Percentiles rank a stretch among this genome's conserved stretches.
These are phyloP conservation scores for Engraulis encrasicolus DNA, from an alignment of 2,113 vertebrate genomes.

Conservation along the genomic window DNA sequence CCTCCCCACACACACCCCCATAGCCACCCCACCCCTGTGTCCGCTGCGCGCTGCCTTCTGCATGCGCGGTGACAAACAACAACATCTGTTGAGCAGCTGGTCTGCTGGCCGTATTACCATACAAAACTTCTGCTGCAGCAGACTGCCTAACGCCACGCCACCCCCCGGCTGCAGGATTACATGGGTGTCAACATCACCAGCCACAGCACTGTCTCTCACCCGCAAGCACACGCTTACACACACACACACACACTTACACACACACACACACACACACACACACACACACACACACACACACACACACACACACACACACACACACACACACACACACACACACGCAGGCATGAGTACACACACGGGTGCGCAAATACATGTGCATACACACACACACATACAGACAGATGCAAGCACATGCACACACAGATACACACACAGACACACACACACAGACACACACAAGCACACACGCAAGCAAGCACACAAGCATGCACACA, in stretches of 20 bases:
- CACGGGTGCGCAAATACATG: too few species aligned
- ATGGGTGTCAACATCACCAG: slow-evolving; percentile 73
- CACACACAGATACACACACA: not conserved
- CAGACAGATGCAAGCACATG: slow-evolving; percentile 33
- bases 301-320: slow-evolving; percentile 2
- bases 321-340: not conserved
- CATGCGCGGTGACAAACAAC: slow-evolving; percentile 61
- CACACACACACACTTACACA: slow-evolving; percentile 26
- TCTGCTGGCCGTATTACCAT: slow-evolving; percentile 67
- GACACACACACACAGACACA: not conserved
- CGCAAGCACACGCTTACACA: slow-evolving; percentile 24
- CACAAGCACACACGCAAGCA: not conserved
- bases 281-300: slow-evolving; percentile 24
- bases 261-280: too few species aligned
- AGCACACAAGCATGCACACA: not conserved
- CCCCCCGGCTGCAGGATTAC: slow-evolving; percentile 75
- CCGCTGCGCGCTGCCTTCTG: not conserved
- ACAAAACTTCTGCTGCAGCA: slow-evolving; percentile 68
- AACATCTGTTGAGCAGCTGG: slow-evolving; percentile 81
- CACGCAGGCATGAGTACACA: not conserved
- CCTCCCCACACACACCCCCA: not conserved
- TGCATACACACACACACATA: too few species aligned
- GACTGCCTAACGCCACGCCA: slow-evolving; percentile 65
- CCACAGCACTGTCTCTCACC: slow-evolving; percentile 41
- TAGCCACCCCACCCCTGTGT: not conserved